phyloP scores from a whole-genome alignment of 2,797 vertebrate species.

The Falco biarmicus region DNA sequence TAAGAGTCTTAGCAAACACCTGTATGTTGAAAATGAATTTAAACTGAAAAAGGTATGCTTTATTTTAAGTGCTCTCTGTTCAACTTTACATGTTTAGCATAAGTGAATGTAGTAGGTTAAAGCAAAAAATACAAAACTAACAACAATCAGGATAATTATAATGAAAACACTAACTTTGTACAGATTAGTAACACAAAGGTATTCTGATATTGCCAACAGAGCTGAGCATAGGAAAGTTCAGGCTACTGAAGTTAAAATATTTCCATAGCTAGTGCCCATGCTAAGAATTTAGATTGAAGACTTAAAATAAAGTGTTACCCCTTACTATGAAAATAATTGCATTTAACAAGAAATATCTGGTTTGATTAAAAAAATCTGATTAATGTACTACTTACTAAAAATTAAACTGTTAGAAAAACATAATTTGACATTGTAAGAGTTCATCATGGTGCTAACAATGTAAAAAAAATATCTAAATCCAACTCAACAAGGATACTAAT shows the following conservation, averaged over 20 bases:
- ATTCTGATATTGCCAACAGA: conserved; percentile 17
- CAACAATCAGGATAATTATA: not conserved
- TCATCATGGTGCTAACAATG: not conserved
- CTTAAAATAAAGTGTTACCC: conserved; percentile 63
- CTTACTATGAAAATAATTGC: conserved; percentile 43
- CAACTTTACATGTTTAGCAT: conserved; percentile 24
- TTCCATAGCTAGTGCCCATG: not conserved
- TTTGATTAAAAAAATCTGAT: conserved; percentile 43
- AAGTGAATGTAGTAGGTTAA: conserved; percentile 23
- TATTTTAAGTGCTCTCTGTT: conserved; percentile 72
- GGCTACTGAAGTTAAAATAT: not conserved
- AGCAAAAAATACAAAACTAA: not conserved
- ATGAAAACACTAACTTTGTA: not conserved
- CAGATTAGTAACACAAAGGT: conserved; percentile 1
- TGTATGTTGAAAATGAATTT: conserved; percentile 44
- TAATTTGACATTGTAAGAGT: conserved; percentile 39
- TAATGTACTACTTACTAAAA: conserved; percentile 23
- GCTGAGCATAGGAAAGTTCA: conserved; percentile 51
- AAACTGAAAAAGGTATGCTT: conserved; percentile 70
- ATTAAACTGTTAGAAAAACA: conserved; percentile 32
- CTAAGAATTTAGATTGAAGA: conserved; percentile 48
- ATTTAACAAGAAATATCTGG: conserved; percentile 1
- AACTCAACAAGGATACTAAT: not conserved
- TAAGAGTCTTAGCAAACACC: conserved; percentile 47
- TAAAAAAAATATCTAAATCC: not conserved